Base-by-base conservation (phyloP, 2,113 vertebrate genomes). In the Trochalopteron elliotii region DNA sequence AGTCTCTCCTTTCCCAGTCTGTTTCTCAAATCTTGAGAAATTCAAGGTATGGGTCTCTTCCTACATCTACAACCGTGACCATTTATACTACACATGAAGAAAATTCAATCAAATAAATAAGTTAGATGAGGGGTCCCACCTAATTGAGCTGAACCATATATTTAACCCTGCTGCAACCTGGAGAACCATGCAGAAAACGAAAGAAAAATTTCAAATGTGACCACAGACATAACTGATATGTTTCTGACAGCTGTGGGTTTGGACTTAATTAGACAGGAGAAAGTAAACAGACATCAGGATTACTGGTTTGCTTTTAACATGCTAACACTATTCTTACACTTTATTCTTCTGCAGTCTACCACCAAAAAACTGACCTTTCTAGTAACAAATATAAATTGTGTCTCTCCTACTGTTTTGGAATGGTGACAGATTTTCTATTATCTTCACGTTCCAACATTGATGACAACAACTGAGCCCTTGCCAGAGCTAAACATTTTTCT, bases 271-370 rank as follows among this genome's bases (percentile, higher is more conserved):
- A 74, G 14, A 55, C 10, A 37, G 9, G 21, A 37, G 71, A 77
- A 84, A 65, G 10, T 68, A 68, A 84, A 40, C 8, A 90, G 10
- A 11, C 5, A 69, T 42, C 16, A 31, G 17, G 21, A 28, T 63
- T 78, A 52, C 8, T 79, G 10, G 3, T 53, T 88, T 56, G 5
- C 7, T 72, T 64, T 71, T 57, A 50, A 45, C 9, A 59, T 42
- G 40, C 11, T 56, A 68, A 19, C 2, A 19, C 10, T 70, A 16
- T 35, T 52, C 4, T 60, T 71, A 59, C 67, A n/a, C 2, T n/a
- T 84, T 11, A 30, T 63, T 89, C 2, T 79, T 42, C 50, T 78
- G 8, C 2, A 9, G 30, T 0, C 0, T 76, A 33, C 5, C 3
- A 15, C 33, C 18, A 85, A 84, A 88, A 60, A 79, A 35, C 9